phyloP scores from a whole-genome alignment of 2,797 vertebrate species.

The Notolepis coatsorum region DNA sequence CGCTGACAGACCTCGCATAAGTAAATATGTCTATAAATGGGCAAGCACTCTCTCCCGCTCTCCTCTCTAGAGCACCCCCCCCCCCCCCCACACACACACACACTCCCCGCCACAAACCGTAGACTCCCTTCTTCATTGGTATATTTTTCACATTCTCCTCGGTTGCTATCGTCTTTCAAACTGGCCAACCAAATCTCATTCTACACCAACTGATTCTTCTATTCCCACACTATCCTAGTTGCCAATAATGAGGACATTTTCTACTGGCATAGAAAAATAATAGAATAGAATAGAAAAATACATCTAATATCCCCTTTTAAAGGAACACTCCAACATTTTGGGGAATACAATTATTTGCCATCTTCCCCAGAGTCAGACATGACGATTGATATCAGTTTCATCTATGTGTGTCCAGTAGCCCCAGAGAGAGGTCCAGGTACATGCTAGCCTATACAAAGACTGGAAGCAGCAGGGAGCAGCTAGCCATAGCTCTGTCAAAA shows the following conservation, averaged over 20 bases:
- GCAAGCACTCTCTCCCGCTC: slow-evolving; percentile 65
- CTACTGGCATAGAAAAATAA: slow-evolving; percentile 26
- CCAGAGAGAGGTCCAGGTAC: too few species aligned
- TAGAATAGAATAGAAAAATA: not conserved
- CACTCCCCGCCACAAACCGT: slow-evolving; percentile 22
- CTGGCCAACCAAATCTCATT: slow-evolving; percentile 27
- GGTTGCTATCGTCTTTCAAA: slow-evolving; percentile 43
- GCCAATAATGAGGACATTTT: slow-evolving; percentile 21
- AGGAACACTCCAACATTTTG: too few species aligned
- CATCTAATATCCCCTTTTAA: slow-evolving; percentile 18
- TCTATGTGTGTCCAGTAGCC: slow-evolving; percentile 11
- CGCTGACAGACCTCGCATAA: slow-evolving; percentile 76
- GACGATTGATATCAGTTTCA: too few species aligned
- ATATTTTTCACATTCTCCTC: slow-evolving; percentile 33
- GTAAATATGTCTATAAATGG: slow-evolving; percentile 90
- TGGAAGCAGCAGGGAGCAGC: too few species aligned
- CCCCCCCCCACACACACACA: slow-evolving; percentile 15
- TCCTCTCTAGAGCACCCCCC: slow-evolving; percentile 46
- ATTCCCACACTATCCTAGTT: not conserved
- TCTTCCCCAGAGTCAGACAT: too few species aligned
- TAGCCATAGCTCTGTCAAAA: too few species aligned
- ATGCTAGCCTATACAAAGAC: too few species aligned
- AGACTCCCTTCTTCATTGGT: slow-evolving; percentile 34
- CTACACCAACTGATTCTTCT: too few species aligned
- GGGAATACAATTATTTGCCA: too few species aligned